Evolutionary conservation across 2,113 vertebrate species (phyloP).

Genomic region (Neogale vison): DNA sequence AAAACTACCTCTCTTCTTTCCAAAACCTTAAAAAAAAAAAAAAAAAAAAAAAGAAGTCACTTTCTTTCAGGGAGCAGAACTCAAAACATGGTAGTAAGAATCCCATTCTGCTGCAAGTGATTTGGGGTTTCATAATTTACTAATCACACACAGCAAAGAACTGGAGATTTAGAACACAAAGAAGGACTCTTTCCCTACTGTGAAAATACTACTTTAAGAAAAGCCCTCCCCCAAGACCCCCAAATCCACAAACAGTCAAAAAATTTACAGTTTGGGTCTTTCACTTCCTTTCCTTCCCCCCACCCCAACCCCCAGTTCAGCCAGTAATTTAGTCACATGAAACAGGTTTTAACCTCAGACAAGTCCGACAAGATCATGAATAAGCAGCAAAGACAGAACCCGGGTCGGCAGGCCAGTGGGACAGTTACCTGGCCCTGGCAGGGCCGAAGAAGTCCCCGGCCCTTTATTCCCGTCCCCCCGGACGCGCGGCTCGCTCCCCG

Average conservation of each 20-base stretch:
- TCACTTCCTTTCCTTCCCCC: slow-evolving; percentile 5
- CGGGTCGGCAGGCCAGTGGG: background rate
- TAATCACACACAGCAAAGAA: background rate
- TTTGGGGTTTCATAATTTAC: background rate
- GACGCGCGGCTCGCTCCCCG: background rate
- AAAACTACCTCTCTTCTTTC: slow-evolving; percentile 50
- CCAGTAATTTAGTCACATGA: background rate
- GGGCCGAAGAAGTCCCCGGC: background rate
- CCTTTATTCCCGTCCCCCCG: background rate
- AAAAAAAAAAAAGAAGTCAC: background rate
- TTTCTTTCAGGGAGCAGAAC: background rate
- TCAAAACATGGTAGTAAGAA: slow-evolving; percentile 2
- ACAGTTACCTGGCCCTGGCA: background rate
- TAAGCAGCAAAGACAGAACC: background rate
- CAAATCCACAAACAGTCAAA: slow-evolving; percentile 17
- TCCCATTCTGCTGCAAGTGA: slow-evolving; percentile 30
- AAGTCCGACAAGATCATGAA: background rate
- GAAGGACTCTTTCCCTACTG: background rate
- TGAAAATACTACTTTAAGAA: background rate
- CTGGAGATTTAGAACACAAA: slow-evolving; percentile 49
- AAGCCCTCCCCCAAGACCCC: background rate
- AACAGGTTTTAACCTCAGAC: slow-evolving; percentile 14
- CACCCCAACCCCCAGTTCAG: background rate
- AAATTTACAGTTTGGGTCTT: background rate
- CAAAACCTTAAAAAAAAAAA: slow-evolving; percentile 39